A percentile compares a stretch with the other conserved stretches of the same genome.
phyloP scores from a whole-genome alignment of 1,140 invertebrate genomes.

The Drosophila lacteicornis region DNA sequence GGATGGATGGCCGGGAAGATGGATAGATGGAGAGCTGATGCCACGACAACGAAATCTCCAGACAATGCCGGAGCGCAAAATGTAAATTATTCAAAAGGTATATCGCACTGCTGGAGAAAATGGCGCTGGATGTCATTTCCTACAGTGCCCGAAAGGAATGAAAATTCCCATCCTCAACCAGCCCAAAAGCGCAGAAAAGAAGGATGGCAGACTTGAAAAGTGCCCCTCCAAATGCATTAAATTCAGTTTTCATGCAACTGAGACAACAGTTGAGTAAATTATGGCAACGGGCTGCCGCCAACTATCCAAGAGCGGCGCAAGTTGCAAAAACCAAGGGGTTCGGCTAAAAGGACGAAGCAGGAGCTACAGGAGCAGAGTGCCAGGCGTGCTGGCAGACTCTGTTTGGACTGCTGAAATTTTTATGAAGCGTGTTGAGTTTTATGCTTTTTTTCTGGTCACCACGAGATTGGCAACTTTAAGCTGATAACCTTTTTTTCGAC shows the following conservation, averaged over 20 bases:
- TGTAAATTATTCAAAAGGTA: slow-evolving; percentile 82
- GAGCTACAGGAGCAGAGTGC: slow-evolving; percentile 21
- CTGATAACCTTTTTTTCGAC: slow-evolving; percentile 16
- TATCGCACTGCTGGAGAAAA: slow-evolving; percentile 52
- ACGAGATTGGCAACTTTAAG: slow-evolving; percentile 25
- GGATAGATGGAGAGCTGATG: slow-evolving; percentile 29
- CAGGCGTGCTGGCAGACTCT: slow-evolving; percentile 39
- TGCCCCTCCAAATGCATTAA: slow-evolving; percentile 75
- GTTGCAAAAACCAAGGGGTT: slow-evolving; percentile 5
- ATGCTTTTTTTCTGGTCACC: not conserved
- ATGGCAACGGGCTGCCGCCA: slow-evolving; percentile 68
- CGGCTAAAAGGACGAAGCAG: slow-evolving; percentile 7
- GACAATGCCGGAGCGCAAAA: slow-evolving; percentile 69
- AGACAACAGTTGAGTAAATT: slow-evolving; percentile 82
- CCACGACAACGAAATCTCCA: slow-evolving; percentile 58
- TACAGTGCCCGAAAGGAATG: slow-evolving; percentile 16
- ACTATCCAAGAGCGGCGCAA: slow-evolving; percentile 44
- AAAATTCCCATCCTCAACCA: slow-evolving; percentile 14
- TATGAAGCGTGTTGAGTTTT: slow-evolving; percentile 57
- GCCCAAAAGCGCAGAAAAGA: slow-evolving; percentile 17
- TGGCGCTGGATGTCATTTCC: slow-evolving; percentile 68
- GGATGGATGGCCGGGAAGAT: slow-evolving; percentile 10
- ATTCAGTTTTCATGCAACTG: slow-evolving; percentile 81
- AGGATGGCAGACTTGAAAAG: slow-evolving; percentile 55
- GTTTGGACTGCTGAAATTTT: slow-evolving; percentile 70